Conservation (phyloP, 1,140 invertebrate species). For the Asobara japonica region DNA sequence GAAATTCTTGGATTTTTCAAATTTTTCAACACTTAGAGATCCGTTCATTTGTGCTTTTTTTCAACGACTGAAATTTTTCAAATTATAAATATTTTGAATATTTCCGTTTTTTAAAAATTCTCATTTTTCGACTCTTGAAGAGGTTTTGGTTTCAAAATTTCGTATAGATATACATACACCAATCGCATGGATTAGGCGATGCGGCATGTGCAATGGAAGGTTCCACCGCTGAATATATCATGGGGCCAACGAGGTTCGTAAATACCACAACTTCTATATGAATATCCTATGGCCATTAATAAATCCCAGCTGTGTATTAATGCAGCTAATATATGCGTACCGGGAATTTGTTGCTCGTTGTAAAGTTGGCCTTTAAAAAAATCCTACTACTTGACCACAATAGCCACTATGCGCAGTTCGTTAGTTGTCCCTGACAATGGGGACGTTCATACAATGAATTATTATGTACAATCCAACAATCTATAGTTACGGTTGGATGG, state of each 20-base stretch:
- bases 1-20: no score
- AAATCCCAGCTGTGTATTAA: slow-evolving; percentile 61
- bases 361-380: slow-evolving; percentile 20
- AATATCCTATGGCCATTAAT: slow-evolving; percentile 63
- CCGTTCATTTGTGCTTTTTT: no score
- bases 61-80: no score
- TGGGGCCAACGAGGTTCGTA: slow-evolving; percentile 38
- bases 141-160: no score
- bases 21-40: no score
- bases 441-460: neutral
- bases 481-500: no score
- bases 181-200: no score
- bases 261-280: slow-evolving; percentile 36
- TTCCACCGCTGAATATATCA: slow-evolving; percentile 56
- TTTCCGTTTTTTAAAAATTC: no score
- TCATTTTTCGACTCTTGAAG: no score
- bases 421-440: neutral
- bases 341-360: slow-evolving; percentile 51
- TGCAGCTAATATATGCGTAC: slow-evolving; percentile 59
- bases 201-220: slow-evolving; percentile 44
- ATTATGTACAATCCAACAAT: no score
- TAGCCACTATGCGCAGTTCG: slow-evolving; percentile 2
- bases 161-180: no score
- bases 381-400: neutral
- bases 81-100: no score